phyloP scores from a whole-genome alignment of 1,140 invertebrate genomes.

The Hycleus phaleratus region DNA sequence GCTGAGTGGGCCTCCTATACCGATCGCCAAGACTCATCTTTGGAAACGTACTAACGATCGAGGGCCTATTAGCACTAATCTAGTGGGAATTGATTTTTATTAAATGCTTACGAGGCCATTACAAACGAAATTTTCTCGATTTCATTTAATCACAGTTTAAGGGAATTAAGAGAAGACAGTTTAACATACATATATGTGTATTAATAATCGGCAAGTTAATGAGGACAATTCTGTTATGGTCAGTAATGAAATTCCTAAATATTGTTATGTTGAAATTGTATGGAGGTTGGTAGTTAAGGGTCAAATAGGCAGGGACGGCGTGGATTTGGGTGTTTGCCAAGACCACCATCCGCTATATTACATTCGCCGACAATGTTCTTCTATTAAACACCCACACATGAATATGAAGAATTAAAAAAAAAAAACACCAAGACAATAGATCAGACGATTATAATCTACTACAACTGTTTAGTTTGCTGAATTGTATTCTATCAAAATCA shows the following conservation, averaged over 20 bases:
- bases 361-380: background rate
- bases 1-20: slow-evolving; percentile 5
- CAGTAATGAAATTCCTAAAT: slow-evolving; percentile 15
- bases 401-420: too few relatives aligned
- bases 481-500: too few relatives aligned
- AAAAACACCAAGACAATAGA: too few relatives aligned
- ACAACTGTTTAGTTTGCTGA: too few relatives aligned
- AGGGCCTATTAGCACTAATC: slow-evolving; percentile 11
- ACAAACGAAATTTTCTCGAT: too few relatives aligned
- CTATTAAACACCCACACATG: too few relatives aligned
- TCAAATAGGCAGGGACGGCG: background rate
- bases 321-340: slow-evolving; percentile 4
- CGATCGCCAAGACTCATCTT: background rate
- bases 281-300: slow-evolving; percentile 2
- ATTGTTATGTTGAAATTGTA: background rate
- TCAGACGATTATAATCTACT: too few relatives aligned
- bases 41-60: background rate
- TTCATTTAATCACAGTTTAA: too few relatives aligned
- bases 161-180: too few relatives aligned
- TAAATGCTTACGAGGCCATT: slow-evolving; percentile 23
- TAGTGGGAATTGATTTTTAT: slow-evolving; percentile 10
- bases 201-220: slow-evolving; percentile 9
- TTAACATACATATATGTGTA: background rate
- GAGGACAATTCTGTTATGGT: background rate
- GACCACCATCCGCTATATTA: background rate